Base-by-base conservation (phyloP, 2,113 vertebrate species). In the Aleadryas rufinucha region DNA sequence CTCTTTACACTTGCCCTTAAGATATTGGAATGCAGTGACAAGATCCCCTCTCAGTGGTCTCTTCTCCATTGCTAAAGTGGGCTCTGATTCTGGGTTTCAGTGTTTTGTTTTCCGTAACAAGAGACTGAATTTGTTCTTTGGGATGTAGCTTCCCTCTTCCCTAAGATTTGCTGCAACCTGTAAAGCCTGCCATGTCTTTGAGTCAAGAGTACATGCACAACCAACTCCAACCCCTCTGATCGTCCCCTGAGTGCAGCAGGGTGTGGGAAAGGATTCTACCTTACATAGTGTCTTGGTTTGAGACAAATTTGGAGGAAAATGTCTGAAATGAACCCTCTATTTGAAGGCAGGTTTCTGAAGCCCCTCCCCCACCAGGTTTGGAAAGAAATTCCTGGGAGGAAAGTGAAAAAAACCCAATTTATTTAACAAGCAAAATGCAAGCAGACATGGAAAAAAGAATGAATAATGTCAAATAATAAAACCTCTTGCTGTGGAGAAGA, bases 221-320 rank as follows among this genome's bases (percentile, higher is more conserved):
- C 20, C 63, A 77, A 44, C 21, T 10, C 22, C 16, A 5, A n/a
- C 50, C 28, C 33, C 53, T 63, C 63, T 33, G 47, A 24, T 35
- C 4, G 17, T 23, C 20, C 57, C n/a, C 66, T 39, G 8, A 71
- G 47, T 33, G 39, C 7, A 4, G 12, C 0, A 1, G n/a, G 7
- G 6, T 52, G 10, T 47, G 31, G 35, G 28, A 60, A 64, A 76
- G 7, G 30, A 11, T 31, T 33, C 19, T n/a, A 1, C 20, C 33
- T 49, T 28, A 16, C 0, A 3, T 52, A 33, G 39, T 39, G 39
- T 39, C 39, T 39, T 39, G 39, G 39, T 39, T 39, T 39, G 39
- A 39, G 39, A 11, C 39, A 39, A 39, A 39, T 39, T 39, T 39
- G 39, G 39, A 39, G 39, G 39, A 39, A 39, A 39, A 39, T 11